Percentiles rank a stretch among this genome's conserved stretches.
These are phyloP conservation scores for Emesis furor DNA, from an alignment of 2,888 invertebrate genomes.

Conservation along the genomic window DNA sequence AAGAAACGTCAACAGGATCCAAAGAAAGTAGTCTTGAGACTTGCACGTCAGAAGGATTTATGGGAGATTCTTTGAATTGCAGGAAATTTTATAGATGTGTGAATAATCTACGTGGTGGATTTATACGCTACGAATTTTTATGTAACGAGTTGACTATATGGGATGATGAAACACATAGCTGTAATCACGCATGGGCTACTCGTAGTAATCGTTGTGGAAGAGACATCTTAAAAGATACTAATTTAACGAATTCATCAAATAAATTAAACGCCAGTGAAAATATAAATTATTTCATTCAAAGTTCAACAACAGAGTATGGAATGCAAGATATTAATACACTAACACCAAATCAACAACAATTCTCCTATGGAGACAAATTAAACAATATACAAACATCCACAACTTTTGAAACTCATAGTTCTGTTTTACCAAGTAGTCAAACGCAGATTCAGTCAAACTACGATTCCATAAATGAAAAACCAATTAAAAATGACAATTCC, in stretches of 20 bases:
- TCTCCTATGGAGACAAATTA: neutral
- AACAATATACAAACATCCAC: neutral
- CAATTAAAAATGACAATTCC: neutral
- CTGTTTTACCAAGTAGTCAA: neutral
- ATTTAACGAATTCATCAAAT: slow-evolving; percentile 34
- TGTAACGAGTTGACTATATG: slow-evolving; percentile 96
- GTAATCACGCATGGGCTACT: slow-evolving; percentile 94
- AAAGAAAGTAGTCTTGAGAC: slow-evolving; percentile 74
- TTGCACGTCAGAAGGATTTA: slow-evolving; percentile 94
- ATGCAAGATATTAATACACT: neutral
- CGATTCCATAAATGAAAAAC: neutral
- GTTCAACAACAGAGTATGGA: neutral
- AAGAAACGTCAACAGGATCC: slow-evolving; percentile 38
- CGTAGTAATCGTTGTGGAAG: slow-evolving; percentile 85
- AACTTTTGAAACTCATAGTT: neutral
- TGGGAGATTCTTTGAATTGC: slow-evolving; percentile 94
- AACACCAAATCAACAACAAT: neutral
- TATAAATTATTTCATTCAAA: neutral
- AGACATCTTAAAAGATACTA: slow-evolving; percentile 64
- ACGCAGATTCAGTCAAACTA: neutral
- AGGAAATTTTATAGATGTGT: slow-evolving; percentile 96
- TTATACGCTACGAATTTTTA: slow-evolving; percentile 94
- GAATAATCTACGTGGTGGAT: slow-evolving; percentile 92
- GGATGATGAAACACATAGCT: slow-evolving; percentile 94
- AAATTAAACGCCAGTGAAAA: neutral